A percentile compares a stretch with the other conserved stretches of the same genome.
Evolutionary conservation across 2,888 invertebrate species (phyloP).

Genomic region (Aleiodes alternator): DNA sequence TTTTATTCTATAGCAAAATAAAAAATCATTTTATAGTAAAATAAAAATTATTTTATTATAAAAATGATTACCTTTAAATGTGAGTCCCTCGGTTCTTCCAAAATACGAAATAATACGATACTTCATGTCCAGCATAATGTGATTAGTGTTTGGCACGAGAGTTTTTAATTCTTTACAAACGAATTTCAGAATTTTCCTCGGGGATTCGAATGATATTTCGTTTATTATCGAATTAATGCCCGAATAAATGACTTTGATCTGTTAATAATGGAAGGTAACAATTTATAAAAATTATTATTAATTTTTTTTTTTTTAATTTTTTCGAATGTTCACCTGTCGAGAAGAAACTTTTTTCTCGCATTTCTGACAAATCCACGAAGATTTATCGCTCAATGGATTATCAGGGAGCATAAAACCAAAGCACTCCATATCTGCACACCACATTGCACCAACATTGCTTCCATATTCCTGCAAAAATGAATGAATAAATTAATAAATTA

Average conservation of each 20-base stretch:
- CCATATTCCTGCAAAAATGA: slow-evolving; percentile 78
- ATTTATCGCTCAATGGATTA: slow-evolving; percentile 77
- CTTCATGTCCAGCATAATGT: slow-evolving; percentile 81
- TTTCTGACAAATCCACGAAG: slow-evolving; percentile 79
- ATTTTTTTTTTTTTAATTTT: slow-evolving; percentile 6
- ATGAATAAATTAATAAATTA: slow-evolving; percentile 14
- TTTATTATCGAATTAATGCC: slow-evolving; percentile 78
- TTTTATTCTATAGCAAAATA: no score
- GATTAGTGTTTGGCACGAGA: slow-evolving; percentile 79
- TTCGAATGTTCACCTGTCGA: slow-evolving; percentile 76
- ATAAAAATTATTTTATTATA: neutral
- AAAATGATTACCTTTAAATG: slow-evolving; percentile 77
- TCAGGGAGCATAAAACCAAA: slow-evolving; percentile 78
- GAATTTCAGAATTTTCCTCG: slow-evolving; percentile 78
- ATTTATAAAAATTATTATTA: slow-evolving; percentile 1
- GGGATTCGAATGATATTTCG: slow-evolving; percentile 76
- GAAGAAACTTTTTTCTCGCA: slow-evolving; percentile 77
- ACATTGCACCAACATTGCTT: slow-evolving; percentile 78
- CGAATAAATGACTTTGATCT: slow-evolving; percentile 66
- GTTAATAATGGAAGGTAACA: slow-evolving; percentile 22
- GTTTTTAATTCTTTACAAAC: slow-evolving; percentile 77
- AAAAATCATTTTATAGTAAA: no score
- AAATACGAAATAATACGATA: slow-evolving; percentile 80
- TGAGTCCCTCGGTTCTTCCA: slow-evolving; percentile 78
- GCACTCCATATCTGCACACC: slow-evolving; percentile 77